phyloP scores from a whole-genome alignment of 2,888 invertebrate species.

The Sminthurides aquaticus region DNA sequence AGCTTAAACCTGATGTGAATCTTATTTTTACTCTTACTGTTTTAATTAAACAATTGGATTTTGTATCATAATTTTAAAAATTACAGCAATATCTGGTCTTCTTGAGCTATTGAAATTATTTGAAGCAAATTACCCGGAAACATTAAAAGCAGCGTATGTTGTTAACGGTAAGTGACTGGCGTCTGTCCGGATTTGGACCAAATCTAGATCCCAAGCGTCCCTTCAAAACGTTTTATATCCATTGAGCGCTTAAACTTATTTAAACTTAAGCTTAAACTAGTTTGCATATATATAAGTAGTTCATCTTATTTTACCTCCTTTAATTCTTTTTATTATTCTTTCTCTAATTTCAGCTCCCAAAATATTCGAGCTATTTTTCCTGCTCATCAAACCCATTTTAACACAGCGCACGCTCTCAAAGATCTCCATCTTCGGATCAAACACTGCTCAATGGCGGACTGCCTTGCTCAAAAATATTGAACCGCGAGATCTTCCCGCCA shows the following conservation, averaged over 20 bases:
- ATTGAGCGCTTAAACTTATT: too few species aligned
- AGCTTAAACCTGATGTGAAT: not conserved
- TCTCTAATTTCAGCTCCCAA: conserved; percentile 14
- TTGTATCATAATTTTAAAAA: not conserved
- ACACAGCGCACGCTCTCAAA: conserved; percentile 8
- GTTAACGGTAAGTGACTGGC: conserved; percentile 18
- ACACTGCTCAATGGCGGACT: not conserved
- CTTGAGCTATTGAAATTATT: not conserved
- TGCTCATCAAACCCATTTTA: conserved; percentile 7
- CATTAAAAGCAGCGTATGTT: conserved; percentile 12
- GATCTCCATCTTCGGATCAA: conserved; percentile 5
- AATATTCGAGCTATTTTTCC: conserved; percentile 9
- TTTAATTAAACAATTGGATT: too few species aligned
- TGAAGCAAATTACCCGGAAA: conserved; percentile 19
- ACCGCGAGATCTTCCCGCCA: not conserved
- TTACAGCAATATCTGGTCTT: conserved; percentile 1
- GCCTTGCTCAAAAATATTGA: conserved; percentile 7
- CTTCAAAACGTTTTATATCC: too few species aligned
- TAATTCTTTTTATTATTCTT: too few species aligned
- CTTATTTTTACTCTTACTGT: not conserved
- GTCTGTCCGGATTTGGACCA: too few species aligned
- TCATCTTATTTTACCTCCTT: not conserved
- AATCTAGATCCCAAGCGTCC: not conserved
- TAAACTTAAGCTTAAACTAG: too few species aligned
- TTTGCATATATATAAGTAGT: conserved; percentile 12